Evolutionary conservation across 2,888 invertebrate genomes (phyloP), one percentile per base, ranked within the genome.

Genomic region (Myathropa florea): DNA sequence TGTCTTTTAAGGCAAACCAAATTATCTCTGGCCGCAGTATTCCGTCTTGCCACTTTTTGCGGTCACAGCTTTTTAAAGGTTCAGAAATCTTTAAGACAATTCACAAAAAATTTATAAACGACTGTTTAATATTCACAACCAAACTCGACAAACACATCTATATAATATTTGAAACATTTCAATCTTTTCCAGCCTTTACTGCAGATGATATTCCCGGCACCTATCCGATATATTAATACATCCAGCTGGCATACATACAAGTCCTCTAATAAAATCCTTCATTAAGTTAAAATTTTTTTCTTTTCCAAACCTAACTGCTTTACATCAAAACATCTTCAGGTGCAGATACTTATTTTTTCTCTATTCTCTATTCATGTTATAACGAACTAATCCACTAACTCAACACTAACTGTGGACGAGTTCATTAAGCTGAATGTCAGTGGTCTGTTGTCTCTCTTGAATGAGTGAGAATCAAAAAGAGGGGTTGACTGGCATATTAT

Each of bases 151-250:
- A 33, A 23, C 12, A 33, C 70, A 64, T 76, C 57, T 4, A 21
- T 63, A 57, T 26, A 65, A 83, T 36, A 63, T 78, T 57, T 82
- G 53, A 82, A 82, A 86, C 78, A 82, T 83, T 86, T 86, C 64
- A 88, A 89, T 88, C 76, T 90, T 73, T 92, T 92, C 89, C 92
- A 92, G 92, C 92, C 89, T 92, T 91, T 90, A 91, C 92, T 90
- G 90, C 91, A 90, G 90, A 90, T 88, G 92, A 92, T 90, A 90
- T 92, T 90, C 90, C 91, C 90, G 91, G 92, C 90, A 90, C 91
- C 90, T 90, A 90, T 89, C 89, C 91, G 89, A 90, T 91, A 72
- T 79, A 81, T 82, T 88, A 88, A 88, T 82, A 70, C 67, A 72
- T 85, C 81, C 81, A 81, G 77, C 81, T 70, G 82, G 70, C 73